phyloP scores from a whole-genome alignment of 2,888 invertebrate species.

The Caprella mutica region DNA sequence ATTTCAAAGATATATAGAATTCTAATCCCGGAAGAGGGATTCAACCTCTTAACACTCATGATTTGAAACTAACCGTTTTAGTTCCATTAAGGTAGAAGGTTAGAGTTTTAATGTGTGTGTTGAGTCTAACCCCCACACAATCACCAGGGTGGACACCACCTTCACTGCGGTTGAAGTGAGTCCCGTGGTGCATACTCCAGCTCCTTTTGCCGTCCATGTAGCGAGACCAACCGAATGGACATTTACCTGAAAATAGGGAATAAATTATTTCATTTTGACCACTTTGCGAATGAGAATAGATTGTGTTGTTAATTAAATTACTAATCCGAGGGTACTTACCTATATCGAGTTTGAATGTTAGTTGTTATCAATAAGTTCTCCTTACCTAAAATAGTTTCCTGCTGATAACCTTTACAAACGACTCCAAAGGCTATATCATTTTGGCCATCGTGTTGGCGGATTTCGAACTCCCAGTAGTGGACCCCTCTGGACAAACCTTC shows the following conservation, averaged over 20 bases:
- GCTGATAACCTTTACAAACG: conserved; percentile 77
- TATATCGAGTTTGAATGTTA: too few relatives aligned
- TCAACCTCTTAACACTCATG: background rate
- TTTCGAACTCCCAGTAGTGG: conserved; percentile 91
- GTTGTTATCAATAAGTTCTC: background rate
- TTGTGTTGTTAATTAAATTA: too few relatives aligned
- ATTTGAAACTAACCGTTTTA: conserved; percentile 51
- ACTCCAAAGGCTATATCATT: conserved; percentile 95
- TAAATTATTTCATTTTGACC: background rate
- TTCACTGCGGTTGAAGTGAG: conserved; percentile 79
- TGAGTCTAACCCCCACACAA: conserved; percentile 79
- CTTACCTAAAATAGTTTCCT: conserved; percentile 90
- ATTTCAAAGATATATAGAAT: background rate
- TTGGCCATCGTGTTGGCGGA: conserved; percentile 89
- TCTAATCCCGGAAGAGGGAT: background rate
- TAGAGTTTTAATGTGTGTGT: conserved; percentile 76
- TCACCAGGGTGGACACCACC: conserved; percentile 76
- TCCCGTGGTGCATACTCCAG: conserved; percentile 94
- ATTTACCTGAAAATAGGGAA: conserved; percentile 61
- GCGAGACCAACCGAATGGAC: conserved; percentile 96
- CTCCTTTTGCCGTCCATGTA: conserved; percentile 87
- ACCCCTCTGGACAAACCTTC: conserved; percentile 89
- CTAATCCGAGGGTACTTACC: too few relatives aligned
- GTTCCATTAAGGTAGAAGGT: conserved; percentile 89
- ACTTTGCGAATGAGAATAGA: background rate